These are phyloP conservation scores for Psophia crepitans DNA, from an alignment of 2,113 vertebrate species.

Conservation along the genomic window DNA sequence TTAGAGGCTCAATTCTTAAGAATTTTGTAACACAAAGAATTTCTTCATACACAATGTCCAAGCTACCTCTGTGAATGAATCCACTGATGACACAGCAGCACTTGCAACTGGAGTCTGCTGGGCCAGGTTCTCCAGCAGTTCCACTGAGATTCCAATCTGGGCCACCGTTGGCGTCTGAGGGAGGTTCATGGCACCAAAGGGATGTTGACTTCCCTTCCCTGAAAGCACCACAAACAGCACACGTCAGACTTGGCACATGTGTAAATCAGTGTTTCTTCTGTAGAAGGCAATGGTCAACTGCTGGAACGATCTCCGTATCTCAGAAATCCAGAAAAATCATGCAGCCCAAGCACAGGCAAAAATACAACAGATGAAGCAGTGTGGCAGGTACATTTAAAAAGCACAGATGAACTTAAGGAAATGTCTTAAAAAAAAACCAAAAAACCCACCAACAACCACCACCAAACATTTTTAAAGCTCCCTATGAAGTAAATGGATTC, in stretches of 20 bases:
- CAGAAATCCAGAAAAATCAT: neutral
- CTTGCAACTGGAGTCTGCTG: slow-evolving; percentile 91
- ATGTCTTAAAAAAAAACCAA: neutral
- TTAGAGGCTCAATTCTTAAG: neutral
- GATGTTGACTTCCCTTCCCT: slow-evolving; percentile 88
- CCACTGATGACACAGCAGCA: slow-evolving; percentile 86
- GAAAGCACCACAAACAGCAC: slow-evolving; percentile 42
- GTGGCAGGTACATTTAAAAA: neutral
- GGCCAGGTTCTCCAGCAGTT: slow-evolving; percentile 86
- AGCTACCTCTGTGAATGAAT: slow-evolving; percentile 88
- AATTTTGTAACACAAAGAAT: neutral
- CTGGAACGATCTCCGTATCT: neutral
- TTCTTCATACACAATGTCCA: neutral
- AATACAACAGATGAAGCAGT: neutral
- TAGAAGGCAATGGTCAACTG: neutral
- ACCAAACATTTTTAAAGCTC: neutral
- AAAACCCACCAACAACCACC: too few relatives aligned
- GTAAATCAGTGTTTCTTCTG: neutral
- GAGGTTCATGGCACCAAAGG: slow-evolving; percentile 85
- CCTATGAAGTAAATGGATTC: neutral
- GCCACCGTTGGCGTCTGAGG: slow-evolving; percentile 82
- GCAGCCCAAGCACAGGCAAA: neutral
- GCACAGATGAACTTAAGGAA: neutral
- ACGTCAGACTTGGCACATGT: neutral
- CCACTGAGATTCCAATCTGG: slow-evolving; percentile 95